Evolutionary conservation across 2,113 vertebrate species (phyloP).

Genomic region (Eurypyga helias): DNA sequence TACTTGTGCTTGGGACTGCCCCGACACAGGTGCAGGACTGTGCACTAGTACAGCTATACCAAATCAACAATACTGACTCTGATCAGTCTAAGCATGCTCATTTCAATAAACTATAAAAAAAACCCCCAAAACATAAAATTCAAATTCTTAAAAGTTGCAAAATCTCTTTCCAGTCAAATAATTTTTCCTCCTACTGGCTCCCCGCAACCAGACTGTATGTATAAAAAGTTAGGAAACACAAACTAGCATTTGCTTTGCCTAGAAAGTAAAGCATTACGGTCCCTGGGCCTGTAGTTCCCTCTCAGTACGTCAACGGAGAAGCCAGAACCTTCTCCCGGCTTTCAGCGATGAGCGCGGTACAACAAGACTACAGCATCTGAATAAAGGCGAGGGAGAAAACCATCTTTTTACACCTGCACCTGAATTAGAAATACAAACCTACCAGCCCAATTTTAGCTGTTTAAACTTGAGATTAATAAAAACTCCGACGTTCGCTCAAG

Average conservation of each 20-base stretch:
- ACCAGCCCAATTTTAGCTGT: not conserved
- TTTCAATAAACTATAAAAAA: not conserved
- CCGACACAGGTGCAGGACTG: too few species aligned
- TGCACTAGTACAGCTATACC: not conserved
- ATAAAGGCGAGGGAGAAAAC: not conserved
- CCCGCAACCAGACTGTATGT: not conserved
- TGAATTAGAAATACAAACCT: not conserved
- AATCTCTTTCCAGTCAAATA: not conserved
- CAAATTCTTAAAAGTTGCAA: not conserved
- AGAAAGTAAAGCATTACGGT: not conserved
- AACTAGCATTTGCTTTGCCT: not conserved
- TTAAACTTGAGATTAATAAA: not conserved
- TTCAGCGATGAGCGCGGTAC: rapidly evolving
- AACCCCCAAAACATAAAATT: not conserved
- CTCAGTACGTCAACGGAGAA: rapidly evolving
- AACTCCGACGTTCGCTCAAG: not conserved
- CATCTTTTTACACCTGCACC: not conserved
- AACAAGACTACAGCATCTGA: not conserved
- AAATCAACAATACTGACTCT: not conserved
- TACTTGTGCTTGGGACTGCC: too few species aligned
- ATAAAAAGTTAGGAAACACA: not conserved
- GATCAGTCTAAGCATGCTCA: not conserved
- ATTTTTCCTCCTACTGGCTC: not conserved
- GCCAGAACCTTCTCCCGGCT: not conserved
- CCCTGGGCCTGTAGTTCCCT: not conserved